Base-by-base conservation (phyloP, 2,888 invertebrate genomes). In the Fissipunctia ypsillon region DNA sequence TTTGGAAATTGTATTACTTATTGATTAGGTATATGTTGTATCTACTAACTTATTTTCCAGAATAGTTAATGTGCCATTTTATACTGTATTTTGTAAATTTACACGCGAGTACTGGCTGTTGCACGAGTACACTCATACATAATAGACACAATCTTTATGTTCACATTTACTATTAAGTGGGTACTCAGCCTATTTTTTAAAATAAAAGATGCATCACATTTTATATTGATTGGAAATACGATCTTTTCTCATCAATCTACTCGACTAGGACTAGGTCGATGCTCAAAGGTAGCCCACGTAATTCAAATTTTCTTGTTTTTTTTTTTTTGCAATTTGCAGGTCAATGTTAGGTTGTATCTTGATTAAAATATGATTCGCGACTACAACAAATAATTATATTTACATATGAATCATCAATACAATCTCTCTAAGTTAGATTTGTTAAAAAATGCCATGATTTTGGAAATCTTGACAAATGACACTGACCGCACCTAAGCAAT, bases 61-160 rank as follows among this genome's bases (percentile, higher is more conserved):
- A 91, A 90, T 92, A 93, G 91, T 91, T 85, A 89, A 87, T 90
- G 95, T 96, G 95, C 95, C 95, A 96, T 95, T 94, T 91, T 89
- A 87, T 81, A 89, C 87, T 89, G 87, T 90, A 90, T 85, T 86
- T 88, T 81, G 82, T 86, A 78, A 71, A 83, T 79, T 82, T 85
- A 85, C 82, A 81, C 75, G 63, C 68, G 75, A 85, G 80, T 80
- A 84, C 85, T 83, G 80, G 77, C 72, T 80, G 73, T 80, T 76
- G 75, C 86, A 84, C 78, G 79, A 71, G 57, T 66, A 78, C 74
- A 80, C 73, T 73, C 72, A 52, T 67, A 74, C n/a, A 69, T 41
- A n/a, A 66, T 74, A 60, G 67, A 78, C 63, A 74, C 72, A 65
- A 70, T 57, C 4, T 41, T 76, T 80, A 60, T 73, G 60, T 84